Evolutionary conservation across 2,888 invertebrate genomes (phyloP).

Genomic region (Nomada lathburiana): DNA sequence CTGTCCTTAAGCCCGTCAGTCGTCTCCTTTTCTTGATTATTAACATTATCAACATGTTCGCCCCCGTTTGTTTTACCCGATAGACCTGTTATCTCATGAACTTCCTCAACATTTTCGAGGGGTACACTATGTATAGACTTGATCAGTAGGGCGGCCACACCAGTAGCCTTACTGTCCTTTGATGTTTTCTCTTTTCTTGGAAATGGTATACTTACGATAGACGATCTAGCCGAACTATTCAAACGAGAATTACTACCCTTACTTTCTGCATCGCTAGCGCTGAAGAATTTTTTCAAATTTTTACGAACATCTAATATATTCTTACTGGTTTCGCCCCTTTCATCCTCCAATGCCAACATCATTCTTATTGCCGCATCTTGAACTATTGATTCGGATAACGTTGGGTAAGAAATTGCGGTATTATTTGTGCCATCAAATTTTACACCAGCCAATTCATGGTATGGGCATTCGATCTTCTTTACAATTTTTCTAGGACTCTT

Average conservation of each 20-base stretch:
- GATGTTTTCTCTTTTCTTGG: slow-evolving; percentile 64
- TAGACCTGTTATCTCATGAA: slow-evolving; percentile 76
- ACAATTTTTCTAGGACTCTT: slow-evolving; percentile 12
- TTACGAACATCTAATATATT: slow-evolving; percentile 86
- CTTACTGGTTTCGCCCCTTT: slow-evolving; percentile 85
- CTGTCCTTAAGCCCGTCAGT: slow-evolving; percentile 9
- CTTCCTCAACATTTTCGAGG: slow-evolving; percentile 79
- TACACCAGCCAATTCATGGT: background rate
- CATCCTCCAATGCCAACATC: slow-evolving; percentile 87
- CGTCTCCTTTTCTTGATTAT: slow-evolving; percentile 46
- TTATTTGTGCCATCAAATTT: slow-evolving; percentile 10
- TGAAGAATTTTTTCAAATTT: slow-evolving; percentile 87
- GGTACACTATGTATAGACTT: slow-evolving; percentile 85
- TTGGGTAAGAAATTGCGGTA: slow-evolving; percentile 67
- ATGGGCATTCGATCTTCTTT: slow-evolving; percentile 5
- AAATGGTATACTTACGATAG: slow-evolving; percentile 67
- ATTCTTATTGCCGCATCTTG: slow-evolving; percentile 81
- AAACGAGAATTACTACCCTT: slow-evolving; percentile 80
- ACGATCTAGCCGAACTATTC: slow-evolving; percentile 75
- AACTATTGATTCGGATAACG: slow-evolving; percentile 79
- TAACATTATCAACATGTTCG: slow-evolving; percentile 1
- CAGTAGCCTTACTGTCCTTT: slow-evolving; percentile 84
- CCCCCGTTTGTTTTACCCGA: background rate
- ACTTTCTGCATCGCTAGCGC: slow-evolving; percentile 85
- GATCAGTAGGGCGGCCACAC: slow-evolving; percentile 89